Base-by-base conservation (phyloP, 2,797 vertebrate genomes). In the Kryptopterus vitreolus region DNA sequence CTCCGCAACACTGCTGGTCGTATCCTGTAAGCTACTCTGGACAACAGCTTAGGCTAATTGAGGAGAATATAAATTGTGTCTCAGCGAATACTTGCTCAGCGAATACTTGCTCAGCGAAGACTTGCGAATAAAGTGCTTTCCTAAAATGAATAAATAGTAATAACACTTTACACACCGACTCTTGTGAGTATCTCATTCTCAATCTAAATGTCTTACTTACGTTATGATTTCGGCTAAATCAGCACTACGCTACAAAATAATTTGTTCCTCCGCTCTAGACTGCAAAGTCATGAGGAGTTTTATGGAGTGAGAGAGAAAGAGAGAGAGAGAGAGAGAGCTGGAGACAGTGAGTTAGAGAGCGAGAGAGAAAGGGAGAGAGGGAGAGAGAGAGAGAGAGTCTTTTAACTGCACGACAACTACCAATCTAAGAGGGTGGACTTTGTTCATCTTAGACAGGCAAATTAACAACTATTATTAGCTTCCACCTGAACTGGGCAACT, bases 401-500 rank as follows among this genome's bases (percentile, higher is more conserved):
- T 65, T 65, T n/a, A 38, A 38, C 4, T n/a, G 33, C 35, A 13
- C 20, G 38, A 38, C 65, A 68, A 46, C 38, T n/a, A 46, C 13
- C 65, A 24, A 26, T 68, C 38, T 68, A 68, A 26, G 38, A 68
- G 38, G 65, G 65, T 46, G n/a, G 38, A 68, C 24, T 26, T 68
- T 35, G 33, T n/a, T 11, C 31, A 65, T 12, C 9, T 66, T 68
- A 48, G n/a, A 68, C 38, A 68, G 15, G 38, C 15, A 35, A 29
- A 38, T 10, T 43, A 33, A 43, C 50, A 58, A 65, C 59, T 65
- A 61, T 38, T 35, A 77, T 77, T 69, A 78, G 77, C 24, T 20
- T 58, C 52, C 53, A 20, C 22, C 31, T 55, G 38, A 46, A 76
- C 29, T 13, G 65, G 6, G 26, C 26, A 26, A 46, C 65, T 68